A percentile compares a stretch with the other conserved stretches of the same genome.
phyloP scores from a whole-genome alignment of 2,797 vertebrate genomes.

The Cuculus canorus region DNA sequence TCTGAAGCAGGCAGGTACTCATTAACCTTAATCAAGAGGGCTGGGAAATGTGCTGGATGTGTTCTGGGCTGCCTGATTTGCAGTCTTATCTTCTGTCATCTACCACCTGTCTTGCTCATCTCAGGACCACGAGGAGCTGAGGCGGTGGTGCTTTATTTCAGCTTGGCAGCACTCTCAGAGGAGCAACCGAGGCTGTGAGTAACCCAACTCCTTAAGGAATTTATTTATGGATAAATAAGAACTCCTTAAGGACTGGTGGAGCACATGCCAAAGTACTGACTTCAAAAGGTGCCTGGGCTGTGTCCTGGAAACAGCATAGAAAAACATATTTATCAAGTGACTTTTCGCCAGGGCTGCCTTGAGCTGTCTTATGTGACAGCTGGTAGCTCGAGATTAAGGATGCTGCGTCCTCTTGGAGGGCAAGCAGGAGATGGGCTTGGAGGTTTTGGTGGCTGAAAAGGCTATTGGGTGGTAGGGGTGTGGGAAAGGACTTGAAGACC shows the following conservation, averaged over 20 bases:
- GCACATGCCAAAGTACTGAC: conserved; percentile 13
- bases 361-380: not conserved
- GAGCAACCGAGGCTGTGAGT: not conserved
- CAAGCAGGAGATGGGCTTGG: not conserved
- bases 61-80: not conserved
- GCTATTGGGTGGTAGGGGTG: not conserved
- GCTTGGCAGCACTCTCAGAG: not conserved
- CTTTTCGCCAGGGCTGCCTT: conserved; percentile 37
- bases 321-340: conserved; percentile 58
- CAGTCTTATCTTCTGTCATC: not conserved
- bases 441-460: not conserved
- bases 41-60: not conserved
- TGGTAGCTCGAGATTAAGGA: not conserved
- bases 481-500: not conserved
- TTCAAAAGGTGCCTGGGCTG: conserved; percentile 23
- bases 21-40: not conserved
- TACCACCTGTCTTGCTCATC: not conserved
- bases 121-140: not conserved
- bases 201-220: conserved; percentile 60
- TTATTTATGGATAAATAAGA: no score
- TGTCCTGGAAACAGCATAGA: conserved; percentile 3
- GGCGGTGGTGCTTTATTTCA: not conserved
- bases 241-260: conserved; percentile 11
- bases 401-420: not conserved
- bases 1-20: not conserved